Percentiles rank a stretch among this genome's conserved stretches.
Evolutionary conservation across 2,113 vertebrate species (phyloP).

Genomic region (Psilopsiagon aurifrons): DNA sequence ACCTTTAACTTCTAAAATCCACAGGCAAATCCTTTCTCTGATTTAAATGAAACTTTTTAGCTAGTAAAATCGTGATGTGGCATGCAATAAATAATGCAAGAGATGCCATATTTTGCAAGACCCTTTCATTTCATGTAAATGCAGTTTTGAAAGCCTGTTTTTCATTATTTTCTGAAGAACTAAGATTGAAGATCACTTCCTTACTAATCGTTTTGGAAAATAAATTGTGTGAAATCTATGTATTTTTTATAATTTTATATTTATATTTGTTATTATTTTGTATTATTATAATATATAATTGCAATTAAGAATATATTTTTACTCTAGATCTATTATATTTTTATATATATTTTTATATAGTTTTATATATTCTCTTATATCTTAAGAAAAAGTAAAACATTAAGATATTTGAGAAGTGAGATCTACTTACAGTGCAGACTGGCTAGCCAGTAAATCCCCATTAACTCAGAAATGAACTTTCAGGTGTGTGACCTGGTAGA

Average conservation of each 20-base stretch:
- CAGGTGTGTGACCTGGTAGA: neutral
- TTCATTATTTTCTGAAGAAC: neutral
- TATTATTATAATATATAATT: too few relatives aligned
- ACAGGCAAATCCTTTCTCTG: neutral
- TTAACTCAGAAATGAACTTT: neutral
- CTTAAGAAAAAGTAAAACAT: neutral
- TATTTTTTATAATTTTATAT: neutral
- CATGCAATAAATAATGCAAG: neutral
- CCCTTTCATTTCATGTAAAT: neutral
- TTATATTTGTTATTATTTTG: neutral
- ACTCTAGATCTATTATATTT: too few relatives aligned
- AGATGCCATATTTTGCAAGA: neutral
- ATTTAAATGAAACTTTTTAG: neutral
- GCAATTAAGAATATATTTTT: too few relatives aligned
- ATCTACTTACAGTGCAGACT: neutral
- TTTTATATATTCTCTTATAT: neutral
- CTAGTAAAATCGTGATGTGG: neutral
- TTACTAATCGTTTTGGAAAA: neutral
- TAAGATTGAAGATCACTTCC: neutral
- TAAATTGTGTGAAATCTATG: neutral
- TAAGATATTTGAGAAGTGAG: neutral
- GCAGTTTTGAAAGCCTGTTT: neutral
- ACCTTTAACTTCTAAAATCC: neutral
- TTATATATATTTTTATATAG: neutral
- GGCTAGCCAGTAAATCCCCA: neutral